phyloP scores from a whole-genome alignment of 2,797 vertebrate genomes.

The Capromys pilorides region DNA sequence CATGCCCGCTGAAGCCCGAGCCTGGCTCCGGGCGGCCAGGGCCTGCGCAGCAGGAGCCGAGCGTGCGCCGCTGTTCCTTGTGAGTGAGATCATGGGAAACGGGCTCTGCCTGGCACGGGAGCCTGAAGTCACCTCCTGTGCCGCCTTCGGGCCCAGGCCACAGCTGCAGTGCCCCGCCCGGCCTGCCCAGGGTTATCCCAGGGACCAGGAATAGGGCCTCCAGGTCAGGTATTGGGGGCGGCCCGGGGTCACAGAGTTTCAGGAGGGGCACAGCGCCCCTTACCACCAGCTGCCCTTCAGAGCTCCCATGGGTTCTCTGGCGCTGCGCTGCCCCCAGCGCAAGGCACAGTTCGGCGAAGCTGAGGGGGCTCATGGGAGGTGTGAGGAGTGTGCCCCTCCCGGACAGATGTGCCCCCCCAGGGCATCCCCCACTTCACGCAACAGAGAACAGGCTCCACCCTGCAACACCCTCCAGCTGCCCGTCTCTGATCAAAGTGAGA shows the following conservation, averaged over 20 bases:
- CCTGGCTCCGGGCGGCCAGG: constrained; percentile 66
- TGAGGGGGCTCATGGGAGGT: neutral
- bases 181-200: neutral
- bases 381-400: rapidly evolving
- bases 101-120: constrained; percentile 30
- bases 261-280: no score
- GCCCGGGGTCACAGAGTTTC: neutral
- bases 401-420: rapidly evolving
- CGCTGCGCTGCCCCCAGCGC: neutral
- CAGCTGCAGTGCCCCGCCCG: rapidly evolving
- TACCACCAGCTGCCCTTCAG: rapidly evolving
- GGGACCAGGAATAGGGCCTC: neutral
- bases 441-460: neutral
- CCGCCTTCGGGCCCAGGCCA: neutral
- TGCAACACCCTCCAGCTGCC: rapidly evolving
- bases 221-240: neutral
- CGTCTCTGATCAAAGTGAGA: neutral
- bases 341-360: neutral
- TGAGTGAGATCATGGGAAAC: constrained; percentile 78
- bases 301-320: neutral
- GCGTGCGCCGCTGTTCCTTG: constrained; percentile 7
- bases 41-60: neutral
- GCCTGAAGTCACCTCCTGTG: neutral
- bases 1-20: constrained; percentile 42
- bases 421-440: rapidly evolving